Evolutionary conservation across 2,888 invertebrate species (phyloP), one percentile per base, ranked within the genome.

Genomic region (Ophion obscuratus): DNA sequence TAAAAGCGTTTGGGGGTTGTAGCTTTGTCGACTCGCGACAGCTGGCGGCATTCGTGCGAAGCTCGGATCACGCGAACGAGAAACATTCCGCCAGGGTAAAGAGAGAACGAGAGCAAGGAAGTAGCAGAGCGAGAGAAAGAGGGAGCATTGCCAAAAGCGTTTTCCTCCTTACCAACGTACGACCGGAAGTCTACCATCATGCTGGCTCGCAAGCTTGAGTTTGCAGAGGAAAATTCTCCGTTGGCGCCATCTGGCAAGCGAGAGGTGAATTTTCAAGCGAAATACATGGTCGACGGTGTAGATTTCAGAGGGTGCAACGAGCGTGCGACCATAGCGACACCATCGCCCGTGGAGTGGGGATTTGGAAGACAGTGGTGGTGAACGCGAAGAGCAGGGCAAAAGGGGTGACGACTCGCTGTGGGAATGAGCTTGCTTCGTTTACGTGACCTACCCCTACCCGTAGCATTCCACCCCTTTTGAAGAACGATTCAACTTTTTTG

Each of bases 201-300:
- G 87, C 64, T 84, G 40, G 70, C 36, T 67, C 36, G 9, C 40
- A 40, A 44, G 20, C 79, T 82, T 64, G 14, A 31, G 89, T 88
- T 78, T 67, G 57, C 83, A 81, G 74, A 66, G 85, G 86, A 90
- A 91, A 91, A 90, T 80, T 81, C 73, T 83, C 87, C 62, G 4
- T 89, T 92, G 89, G 91, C 92, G 93, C 90, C 93, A 93, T 92
- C 93, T 88, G 61, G 86, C 90, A 89, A 82, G 71, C 7, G 67
- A 57, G 14, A 20, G 44, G 31, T 40, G 90, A 91, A 93, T 86
- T 89, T 83, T 84, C 67, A 85, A 66, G 74, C 36, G 20, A 57
- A 73, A 36, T 62, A 64, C 84, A 77, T 78, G 79, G 86, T 79
- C 76, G 80, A 53, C 81, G 90, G 90, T 90, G 88, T 88, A 81